Percentiles rank a stretch among this genome's conserved stretches.
phyloP scores from a whole-genome alignment of 1,140 invertebrate species.

The Solenopsis invicta region DNA sequence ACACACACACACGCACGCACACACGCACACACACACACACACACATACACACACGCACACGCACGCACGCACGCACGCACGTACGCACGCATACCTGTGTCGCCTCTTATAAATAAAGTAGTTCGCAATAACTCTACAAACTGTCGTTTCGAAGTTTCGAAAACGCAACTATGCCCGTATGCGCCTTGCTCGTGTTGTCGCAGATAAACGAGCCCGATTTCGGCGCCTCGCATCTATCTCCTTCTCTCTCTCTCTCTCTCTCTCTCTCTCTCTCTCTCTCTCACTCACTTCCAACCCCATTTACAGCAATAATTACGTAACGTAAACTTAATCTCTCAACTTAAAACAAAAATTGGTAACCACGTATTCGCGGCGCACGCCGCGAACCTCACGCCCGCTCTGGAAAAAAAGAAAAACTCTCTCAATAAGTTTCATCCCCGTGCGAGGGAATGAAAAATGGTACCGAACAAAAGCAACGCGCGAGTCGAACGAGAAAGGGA shows the following conservation, averaged over 20 bases:
- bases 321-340: conserved; percentile 79
- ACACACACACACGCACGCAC: background rate
- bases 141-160: conserved; percentile 62
- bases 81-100: conserved; percentile 37
- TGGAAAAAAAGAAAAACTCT: background rate
- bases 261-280: conserved; percentile 11
- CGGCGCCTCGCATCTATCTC: conserved; percentile 29
- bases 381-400: conserved; percentile 54
- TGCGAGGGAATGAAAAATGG: conserved; percentile 1
- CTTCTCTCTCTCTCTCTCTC: conserved; percentile 8
- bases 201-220: conserved; percentile 34
- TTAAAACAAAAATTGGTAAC: conserved; percentile 82
- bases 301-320: conserved; percentile 72
- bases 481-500: conserved; percentile 27
- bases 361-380: conserved; percentile 65
- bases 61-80: background rate
- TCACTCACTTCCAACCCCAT: conserved; percentile 33
- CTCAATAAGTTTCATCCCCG: conserved; percentile 10
- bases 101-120: conserved; percentile 80
- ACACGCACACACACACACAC: background rate
- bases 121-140: conserved; percentile 73
- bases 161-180: conserved; percentile 70
- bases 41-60: conserved; percentile 15
- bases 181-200: conserved; percentile 40
- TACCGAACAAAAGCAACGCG: conserved; percentile 38